Conservation (phyloP, 64 coral and sea anemone species). For the Dendrophyllia cribrosa region DNA sequence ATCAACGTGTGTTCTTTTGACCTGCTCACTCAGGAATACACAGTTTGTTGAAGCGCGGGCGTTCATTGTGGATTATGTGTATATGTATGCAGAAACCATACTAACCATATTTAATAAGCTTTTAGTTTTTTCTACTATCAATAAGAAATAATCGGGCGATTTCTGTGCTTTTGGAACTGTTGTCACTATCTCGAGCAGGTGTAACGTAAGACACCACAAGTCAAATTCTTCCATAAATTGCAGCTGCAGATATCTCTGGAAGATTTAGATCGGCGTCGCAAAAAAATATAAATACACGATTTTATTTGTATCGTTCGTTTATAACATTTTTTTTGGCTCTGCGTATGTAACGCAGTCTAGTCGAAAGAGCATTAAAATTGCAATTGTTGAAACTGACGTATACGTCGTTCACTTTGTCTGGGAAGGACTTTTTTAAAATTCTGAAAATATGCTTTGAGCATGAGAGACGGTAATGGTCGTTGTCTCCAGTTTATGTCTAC, state of each 20-base stretch:
- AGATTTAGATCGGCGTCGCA: constrained; percentile 2
- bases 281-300: constrained; percentile 1
- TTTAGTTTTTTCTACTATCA: constrained; percentile 1
- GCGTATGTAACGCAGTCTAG: neutral
- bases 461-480: neutral
- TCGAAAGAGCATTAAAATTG: neutral
- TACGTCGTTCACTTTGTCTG: too few species aligned
- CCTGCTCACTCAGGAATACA: neutral
- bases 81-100: neutral
- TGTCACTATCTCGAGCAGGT: constrained; percentile 38
- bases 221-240: neutral
- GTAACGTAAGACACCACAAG: constrained; percentile 15
- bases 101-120: constrained; percentile 5
- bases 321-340: neutral
- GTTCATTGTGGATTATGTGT: neutral
- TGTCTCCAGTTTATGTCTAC: neutral
- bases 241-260: constrained; percentile 38
- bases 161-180: constrained; percentile 1
- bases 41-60: constrained; percentile 1
- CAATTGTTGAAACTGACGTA: neutral
- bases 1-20: neutral
- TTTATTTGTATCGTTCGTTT: neutral
- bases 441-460: neutral
- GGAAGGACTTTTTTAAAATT: neutral
- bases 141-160: constrained; percentile 6